Evolutionary conservation across 2,888 invertebrate species (phyloP), one percentile per base, ranked within the genome.

Genomic region (Calliscelio sp.): DNA sequence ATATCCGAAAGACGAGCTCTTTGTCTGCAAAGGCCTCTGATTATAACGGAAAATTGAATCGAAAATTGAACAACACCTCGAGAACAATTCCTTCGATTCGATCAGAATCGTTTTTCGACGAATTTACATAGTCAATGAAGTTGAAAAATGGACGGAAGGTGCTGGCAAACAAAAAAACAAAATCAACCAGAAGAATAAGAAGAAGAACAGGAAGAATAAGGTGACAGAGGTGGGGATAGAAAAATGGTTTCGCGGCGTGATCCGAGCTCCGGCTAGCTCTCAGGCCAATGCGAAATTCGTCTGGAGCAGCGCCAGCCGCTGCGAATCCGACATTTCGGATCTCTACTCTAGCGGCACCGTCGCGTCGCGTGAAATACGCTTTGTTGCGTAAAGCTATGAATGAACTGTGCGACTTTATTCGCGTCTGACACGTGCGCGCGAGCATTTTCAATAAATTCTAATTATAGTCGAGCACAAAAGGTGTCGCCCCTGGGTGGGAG

Each of bases 211-310:
- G 32, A 74, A 74, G 63, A 61, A n/a, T n/a, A n/a, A 59, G 10
- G 14, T 3, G 51, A 11, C n/a, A 14, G 22, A 51, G 10, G 57
- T 20, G 22, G 24, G n/a, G n/a, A n/a, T n/a, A 14, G 20, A 46
- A 74, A 74, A 74, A 61, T 46, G 51, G 49, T 59, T 1, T 0
- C 18, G 53, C 8, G 10, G 25, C 18, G 46, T 20, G 68, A 32
- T 53, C 53, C 41, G 53, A 53, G 68, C 46, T 53, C 20, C 32
- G 14, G 28, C 66, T 10, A 35, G 51, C 28, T 20, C 74, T 14
- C 44, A 44, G n/a, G 85, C 83, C 85, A 83, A 89, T 86, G 86
- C 86, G 86, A 89, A 90, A 89, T 89, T 90, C 88, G 86, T 83
- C 83, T 90, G 89, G 89, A 88, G 61, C 73, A n/a, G 16, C 53